These are phyloP conservation scores for Heteromormyrus szaboi DNA, from an alignment of 2,797 vertebrate genomes.

Conservation along the genomic window DNA sequence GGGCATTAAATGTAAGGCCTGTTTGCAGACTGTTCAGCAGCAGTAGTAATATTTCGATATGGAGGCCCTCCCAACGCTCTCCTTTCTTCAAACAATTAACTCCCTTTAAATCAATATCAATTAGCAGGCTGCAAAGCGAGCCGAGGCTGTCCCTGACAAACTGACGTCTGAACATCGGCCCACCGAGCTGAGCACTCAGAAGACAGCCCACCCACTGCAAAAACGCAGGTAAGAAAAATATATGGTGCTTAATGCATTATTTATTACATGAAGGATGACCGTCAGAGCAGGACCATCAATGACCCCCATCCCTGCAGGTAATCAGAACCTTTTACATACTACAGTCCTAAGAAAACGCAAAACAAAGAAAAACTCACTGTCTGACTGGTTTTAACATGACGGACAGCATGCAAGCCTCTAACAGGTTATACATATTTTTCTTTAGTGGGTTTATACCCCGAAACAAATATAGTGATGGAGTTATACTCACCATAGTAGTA, in stretches of 20 bases:
- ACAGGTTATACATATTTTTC: background rate
- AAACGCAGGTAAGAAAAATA: background rate
- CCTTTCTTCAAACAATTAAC: background rate
- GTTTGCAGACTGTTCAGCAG: background rate
- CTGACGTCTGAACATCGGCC: background rate
- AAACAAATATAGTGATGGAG: background rate
- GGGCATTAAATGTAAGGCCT: background rate
- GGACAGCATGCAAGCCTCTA: background rate
- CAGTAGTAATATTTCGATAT: no score
- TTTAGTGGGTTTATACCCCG: background rate
- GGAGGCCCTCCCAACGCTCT: background rate
- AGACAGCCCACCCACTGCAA: background rate
- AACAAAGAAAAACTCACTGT: background rate
- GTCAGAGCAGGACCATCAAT: background rate
- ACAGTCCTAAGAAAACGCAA: background rate
- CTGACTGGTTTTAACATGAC: background rate
- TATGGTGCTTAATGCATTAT: background rate
- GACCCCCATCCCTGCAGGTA: background rate
- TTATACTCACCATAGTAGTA: conserved; percentile 61
- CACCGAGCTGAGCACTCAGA: background rate
- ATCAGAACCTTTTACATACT: background rate
- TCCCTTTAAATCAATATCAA: background rate
- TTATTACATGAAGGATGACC: background rate
- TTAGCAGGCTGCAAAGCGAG: background rate
- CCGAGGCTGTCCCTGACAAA: background rate